These are phyloP conservation scores for Cylindroiulus punctatus DNA, from an alignment of 2,888 invertebrate genomes.

Conservation along the genomic window DNA sequence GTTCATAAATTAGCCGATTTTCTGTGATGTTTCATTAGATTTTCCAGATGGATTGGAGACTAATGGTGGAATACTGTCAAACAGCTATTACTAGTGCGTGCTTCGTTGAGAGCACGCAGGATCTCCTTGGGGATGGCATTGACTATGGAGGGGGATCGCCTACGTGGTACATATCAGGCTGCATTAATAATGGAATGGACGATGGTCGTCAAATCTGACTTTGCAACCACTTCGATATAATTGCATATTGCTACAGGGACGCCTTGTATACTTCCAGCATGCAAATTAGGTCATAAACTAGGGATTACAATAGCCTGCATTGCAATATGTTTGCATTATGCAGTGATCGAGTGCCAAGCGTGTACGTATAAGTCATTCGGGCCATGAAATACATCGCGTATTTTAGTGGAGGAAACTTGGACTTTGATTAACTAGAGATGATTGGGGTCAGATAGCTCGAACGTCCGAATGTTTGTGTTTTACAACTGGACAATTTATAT, in stretches of 20 bases:
- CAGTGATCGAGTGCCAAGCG: too few relatives aligned
- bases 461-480: too few relatives aligned
- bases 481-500: too few relatives aligned
- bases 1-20: constrained; percentile 34
- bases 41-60: constrained; percentile 14
- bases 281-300: too few relatives aligned
- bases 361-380: too few relatives aligned
- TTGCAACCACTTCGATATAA: not conserved
- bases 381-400: too few relatives aligned
- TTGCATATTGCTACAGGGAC: not conserved
- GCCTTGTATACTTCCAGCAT: not conserved
- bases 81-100: constrained; percentile 8
- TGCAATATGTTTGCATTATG: too few relatives aligned
- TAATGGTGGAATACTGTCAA: constrained; percentile 25
- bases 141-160: not conserved
- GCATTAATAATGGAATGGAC: constrained; percentile 16
- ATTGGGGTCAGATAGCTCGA: too few relatives aligned
- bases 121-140: not conserved
- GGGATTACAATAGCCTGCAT: too few relatives aligned
- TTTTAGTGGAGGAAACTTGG: too few relatives aligned
- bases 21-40: constrained; percentile 27
- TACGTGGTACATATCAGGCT: not conserved
- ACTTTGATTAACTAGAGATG: too few relatives aligned
- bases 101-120: not conserved
- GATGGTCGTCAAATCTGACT: not conserved